Base-by-base conservation (phyloP, 2,113 vertebrate species). In the Sigmodon hispidus region DNA sequence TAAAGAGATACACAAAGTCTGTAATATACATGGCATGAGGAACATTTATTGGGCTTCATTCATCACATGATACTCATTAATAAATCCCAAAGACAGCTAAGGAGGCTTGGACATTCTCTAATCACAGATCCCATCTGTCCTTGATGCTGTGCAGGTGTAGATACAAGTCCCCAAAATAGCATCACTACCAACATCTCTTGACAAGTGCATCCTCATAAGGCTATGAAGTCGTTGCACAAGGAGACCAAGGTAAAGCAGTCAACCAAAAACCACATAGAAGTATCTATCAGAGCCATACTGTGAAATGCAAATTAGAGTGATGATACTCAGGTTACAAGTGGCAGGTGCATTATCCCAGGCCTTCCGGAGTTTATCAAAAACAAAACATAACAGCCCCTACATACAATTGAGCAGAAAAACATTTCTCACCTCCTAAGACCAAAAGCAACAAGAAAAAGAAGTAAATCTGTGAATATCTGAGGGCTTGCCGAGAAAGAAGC, bases 241-340 rank as follows among this genome's bases (percentile, higher is more conserved):
- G 34, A 84, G 85, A 29, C 50, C 45, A 65, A 70, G 50, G 36
- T 57, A 55, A 87, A 61, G 61, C 8, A 11, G 24, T 61, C 10
- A 52, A 34, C 45, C 55, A 52, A 21, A 85, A 93, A 52, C 9
- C 29, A 13, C 50, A 36, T 31, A 26, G 57, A 91, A 92, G 34
- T 55, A 31, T 40, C 17, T 72, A 19, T 52, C 8, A 29, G 19
- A 70, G 63, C 10, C 65, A 29, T 36, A 61, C 76, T 43, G 50
- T 75, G 43, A 91, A 55, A 96, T 50, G 40, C 50, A 94, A 95
- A 85, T 87, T 52, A 34, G 48, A 22, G 29, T 40, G 40, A 73
- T 57, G 31, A 4, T 61, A 55, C 24, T 70, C n/a, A 36, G 50
- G 36, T 89, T 55, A 75, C 63, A 88, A 76, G n/a, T 10, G 69